A percentile compares a stretch with the other conserved stretches of the same genome.
phyloP scores from a whole-genome alignment of 1,140 invertebrate genomes.

The Cotesia chilonis region DNA sequence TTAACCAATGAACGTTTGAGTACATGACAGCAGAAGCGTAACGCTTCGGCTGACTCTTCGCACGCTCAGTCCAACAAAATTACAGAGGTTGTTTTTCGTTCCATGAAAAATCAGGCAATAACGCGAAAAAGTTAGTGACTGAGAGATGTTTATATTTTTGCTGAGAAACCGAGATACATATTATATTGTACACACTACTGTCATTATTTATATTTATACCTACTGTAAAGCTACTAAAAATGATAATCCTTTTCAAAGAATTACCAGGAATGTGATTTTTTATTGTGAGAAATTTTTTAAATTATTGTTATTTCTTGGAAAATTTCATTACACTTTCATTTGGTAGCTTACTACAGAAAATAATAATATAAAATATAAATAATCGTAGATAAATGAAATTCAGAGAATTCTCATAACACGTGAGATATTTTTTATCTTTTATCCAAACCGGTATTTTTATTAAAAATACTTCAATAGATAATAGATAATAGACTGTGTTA shows the following conservation, averaged over 20 bases:
- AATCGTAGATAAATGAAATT: no score
- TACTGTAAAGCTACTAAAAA: constrained; percentile 20
- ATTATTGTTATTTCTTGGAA: constrained; percentile 9
- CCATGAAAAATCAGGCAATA: constrained; percentile 43
- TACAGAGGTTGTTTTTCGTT: constrained; percentile 40
- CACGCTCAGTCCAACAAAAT: constrained; percentile 35
- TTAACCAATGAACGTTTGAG: constrained; percentile 28
- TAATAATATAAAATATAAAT: no score
- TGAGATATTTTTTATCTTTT: no score
- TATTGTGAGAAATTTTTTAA: constrained; percentile 23
- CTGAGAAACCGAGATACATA: constrained; percentile 2
- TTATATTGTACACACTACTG: constrained; percentile 27
- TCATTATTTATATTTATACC: constrained; percentile 27
- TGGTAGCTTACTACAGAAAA: background rate
- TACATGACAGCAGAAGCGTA: constrained; percentile 32
- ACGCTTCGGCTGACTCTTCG: constrained; percentile 34
- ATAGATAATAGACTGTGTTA: background rate
- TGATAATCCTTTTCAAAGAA: constrained; percentile 31
- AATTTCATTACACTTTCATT: background rate
- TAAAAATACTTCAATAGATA: background rate
- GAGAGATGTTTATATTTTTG: constrained; percentile 18
- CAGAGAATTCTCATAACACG: no score
- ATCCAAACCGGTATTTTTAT: background rate
- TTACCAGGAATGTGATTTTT: constrained; percentile 15
- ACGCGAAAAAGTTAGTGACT: constrained; percentile 10